Percentiles rank a stretch among this genome's conserved stretches.
Evolutionary conservation across 2,797 vertebrate genomes (phyloP).

Genomic region (Paratrypauchen microcephalus): DNA sequence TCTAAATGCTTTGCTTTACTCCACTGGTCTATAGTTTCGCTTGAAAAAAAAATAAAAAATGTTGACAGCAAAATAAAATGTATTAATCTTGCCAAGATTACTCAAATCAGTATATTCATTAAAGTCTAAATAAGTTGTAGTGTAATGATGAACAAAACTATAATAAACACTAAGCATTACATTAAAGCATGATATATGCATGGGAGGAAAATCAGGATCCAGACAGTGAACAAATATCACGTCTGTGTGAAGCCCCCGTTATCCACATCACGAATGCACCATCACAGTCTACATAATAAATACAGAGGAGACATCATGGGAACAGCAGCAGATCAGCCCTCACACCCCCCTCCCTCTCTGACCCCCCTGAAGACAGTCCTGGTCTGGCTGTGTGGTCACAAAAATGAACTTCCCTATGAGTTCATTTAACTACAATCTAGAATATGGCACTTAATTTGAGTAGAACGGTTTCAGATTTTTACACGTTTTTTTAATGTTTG

Average conservation of each 20-base stretch:
- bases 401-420: background rate
- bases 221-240: conserved; percentile 26
- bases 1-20: too few relatives aligned
- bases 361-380: conserved; percentile 57
- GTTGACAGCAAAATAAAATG: background rate
- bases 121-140: background rate
- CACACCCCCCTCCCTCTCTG: conserved; percentile 6
- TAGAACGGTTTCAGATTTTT: too few relatives aligned
- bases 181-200: background rate
- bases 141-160: background rate
- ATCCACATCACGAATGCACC: conserved; percentile 45
- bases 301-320: conserved; percentile 54
- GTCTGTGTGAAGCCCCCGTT: conserved; percentile 28
- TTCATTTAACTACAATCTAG: too few relatives aligned
- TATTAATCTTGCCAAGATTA: background rate
- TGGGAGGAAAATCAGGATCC: conserved; percentile 17
- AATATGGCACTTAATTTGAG: too few relatives aligned
- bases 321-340: conserved; percentile 77
- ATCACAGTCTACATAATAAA: conserved; percentile 23
- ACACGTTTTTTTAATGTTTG: too few relatives aligned
- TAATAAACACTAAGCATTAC: background rate
- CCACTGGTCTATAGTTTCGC: too few relatives aligned
- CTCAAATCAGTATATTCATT: background rate
- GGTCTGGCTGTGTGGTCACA: conserved; percentile 7
- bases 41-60: too few relatives aligned